Conservation (phyloP, 2,888 invertebrate species). For the Nephrotoma flavescens region DNA sequence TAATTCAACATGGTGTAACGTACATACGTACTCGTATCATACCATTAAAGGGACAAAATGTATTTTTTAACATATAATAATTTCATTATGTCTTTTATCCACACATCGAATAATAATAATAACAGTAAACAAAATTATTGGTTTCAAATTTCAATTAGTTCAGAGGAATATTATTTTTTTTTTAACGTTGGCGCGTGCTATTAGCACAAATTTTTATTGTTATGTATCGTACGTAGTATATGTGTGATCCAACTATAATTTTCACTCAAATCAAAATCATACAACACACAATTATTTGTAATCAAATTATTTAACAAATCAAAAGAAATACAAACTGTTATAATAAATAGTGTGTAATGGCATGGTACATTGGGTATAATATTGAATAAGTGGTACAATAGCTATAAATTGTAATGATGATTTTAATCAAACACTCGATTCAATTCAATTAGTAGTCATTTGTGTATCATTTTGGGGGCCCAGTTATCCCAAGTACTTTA, state of each 20-base stretch:
- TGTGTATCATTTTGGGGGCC: neutral
- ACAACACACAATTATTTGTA: neutral
- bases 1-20: neutral
- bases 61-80: neutral
- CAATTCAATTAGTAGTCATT: neutral
- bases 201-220: neutral
- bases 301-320: neutral
- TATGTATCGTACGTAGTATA: neutral
- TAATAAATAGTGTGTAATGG: neutral
- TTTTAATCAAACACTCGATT: neutral
- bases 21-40: neutral
- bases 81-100: neutral
- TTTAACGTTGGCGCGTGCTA: neutral
- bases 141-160: neutral
- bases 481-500: neutral
- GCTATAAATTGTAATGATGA: neutral
- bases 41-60: neutral
- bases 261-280: neutral
- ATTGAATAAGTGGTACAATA: neutral
- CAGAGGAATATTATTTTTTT: neutral
- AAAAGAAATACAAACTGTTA: neutral
- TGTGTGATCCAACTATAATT: neutral
- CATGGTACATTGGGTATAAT: neutral
- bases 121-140: neutral
- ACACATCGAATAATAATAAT: neutral